Evolutionary conservation across 2,113 vertebrate species (phyloP).

Genomic region (Paramisgurnus dabryanus): DNA sequence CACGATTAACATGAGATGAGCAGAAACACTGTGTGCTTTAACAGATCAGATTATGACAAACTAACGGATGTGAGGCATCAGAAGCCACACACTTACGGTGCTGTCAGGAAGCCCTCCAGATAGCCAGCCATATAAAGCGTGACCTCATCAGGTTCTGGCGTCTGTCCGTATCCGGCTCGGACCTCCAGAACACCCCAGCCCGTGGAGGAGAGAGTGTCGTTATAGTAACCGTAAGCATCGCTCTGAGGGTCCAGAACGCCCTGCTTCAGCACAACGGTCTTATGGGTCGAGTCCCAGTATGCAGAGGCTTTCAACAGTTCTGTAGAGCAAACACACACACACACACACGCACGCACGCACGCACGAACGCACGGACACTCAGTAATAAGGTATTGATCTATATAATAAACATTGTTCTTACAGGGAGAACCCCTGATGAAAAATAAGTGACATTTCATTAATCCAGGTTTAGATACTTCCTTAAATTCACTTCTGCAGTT

Average conservation of each 20-base stretch:
- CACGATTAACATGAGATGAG: too few relatives aligned
- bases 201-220: conserved; percentile 75
- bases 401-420: background rate
- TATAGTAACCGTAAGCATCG: conserved; percentile 86
- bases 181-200: conserved; percentile 91
- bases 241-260: conserved; percentile 76
- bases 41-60: too few relatives aligned
- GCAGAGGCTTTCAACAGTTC: conserved; percentile 75
- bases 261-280: conserved; percentile 74
- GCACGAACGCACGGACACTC: too few relatives aligned
- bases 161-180: conserved; percentile 81
- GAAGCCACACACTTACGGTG: conserved; percentile 73
- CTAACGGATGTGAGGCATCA: too few relatives aligned
- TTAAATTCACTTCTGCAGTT: background rate
- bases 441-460: background rate
- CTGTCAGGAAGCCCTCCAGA: conserved; percentile 89
- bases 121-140: conserved; percentile 86
- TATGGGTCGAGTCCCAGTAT: conserved; percentile 78
- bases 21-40: too few relatives aligned
- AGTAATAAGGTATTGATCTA: background rate
- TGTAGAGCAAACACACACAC: conserved; percentile 31
- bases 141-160: conserved; percentile 73
- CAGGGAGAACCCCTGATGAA: too few relatives aligned
- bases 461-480: background rate
- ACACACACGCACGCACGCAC: too few relatives aligned